These are phyloP conservation scores for Pyxicephalus adspersus DNA, from an alignment of 2,113 vertebrate genomes.

Conservation along the genomic window DNA sequence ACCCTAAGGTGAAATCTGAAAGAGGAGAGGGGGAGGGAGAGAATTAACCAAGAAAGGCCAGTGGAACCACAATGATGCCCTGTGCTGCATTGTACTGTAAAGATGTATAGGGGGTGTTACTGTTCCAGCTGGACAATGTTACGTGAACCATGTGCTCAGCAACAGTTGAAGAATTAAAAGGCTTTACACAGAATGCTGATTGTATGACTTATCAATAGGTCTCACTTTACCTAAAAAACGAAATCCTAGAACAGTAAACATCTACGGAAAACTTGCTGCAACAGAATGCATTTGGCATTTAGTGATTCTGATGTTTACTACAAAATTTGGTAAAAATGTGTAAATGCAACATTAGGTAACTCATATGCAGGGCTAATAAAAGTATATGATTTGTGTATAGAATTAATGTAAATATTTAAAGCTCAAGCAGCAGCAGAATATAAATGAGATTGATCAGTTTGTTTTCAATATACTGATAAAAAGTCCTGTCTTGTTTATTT, in stretches of 20 bases:
- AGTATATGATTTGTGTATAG: too few species aligned
- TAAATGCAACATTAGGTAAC: not conserved
- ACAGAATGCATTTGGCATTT: not conserved
- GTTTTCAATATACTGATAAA: too few species aligned
- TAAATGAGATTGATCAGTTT: too few species aligned
- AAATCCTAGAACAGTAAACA: too few species aligned
- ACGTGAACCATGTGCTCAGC: conserved; percentile 5
- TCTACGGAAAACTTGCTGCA: too few species aligned
- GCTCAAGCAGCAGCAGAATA: too few species aligned
- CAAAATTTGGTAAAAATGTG: not conserved
- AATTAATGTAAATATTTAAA: too few species aligned
- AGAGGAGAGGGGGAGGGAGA: conserved; percentile 42
- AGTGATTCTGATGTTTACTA: not conserved
- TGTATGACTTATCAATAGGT: too few species aligned
- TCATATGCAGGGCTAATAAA: too few species aligned
- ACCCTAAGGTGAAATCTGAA: conserved; percentile 47
- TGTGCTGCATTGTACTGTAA: conserved; percentile 28
- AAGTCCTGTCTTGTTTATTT: too few species aligned
- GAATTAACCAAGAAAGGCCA: conserved; percentile 30
- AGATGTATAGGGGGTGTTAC: conserved; percentile 20
- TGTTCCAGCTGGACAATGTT: conserved; percentile 22
- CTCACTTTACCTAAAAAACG: too few species aligned
- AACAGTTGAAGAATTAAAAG: not conserved
- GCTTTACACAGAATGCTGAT: not conserved
- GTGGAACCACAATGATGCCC: conserved; percentile 40